Conservation (phyloP, 1,140 invertebrate genomes). For the Hetaerina americana region DNA sequence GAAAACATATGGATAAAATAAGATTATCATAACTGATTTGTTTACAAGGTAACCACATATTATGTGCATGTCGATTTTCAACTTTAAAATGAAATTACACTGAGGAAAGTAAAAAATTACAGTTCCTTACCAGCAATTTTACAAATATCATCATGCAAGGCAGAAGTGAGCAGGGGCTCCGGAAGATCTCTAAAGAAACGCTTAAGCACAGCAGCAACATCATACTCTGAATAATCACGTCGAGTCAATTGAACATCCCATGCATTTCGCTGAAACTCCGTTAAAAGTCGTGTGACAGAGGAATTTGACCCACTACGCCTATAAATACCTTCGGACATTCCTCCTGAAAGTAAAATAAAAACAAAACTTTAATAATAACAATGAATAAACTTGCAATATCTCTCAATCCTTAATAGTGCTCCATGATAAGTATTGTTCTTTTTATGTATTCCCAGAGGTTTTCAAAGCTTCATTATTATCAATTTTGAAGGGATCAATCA, state of each 20-base stretch:
- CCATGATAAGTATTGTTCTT: too few relatives aligned
- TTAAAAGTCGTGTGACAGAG: constrained; percentile 60
- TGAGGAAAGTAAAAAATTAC: background rate
- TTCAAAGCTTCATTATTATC: too few relatives aligned
- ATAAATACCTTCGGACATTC: constrained; percentile 75
- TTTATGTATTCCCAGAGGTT: too few relatives aligned
- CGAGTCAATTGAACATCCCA: constrained; percentile 65
- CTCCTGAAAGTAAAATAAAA: constrained; percentile 39
- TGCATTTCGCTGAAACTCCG: constrained; percentile 61
- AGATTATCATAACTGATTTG: too few relatives aligned
- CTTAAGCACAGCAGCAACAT: constrained; percentile 73
- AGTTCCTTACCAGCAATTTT: constrained; percentile 27
- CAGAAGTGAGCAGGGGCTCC: constrained; percentile 49
- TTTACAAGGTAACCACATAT: too few relatives aligned
- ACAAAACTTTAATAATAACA: background rate
- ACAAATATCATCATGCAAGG: constrained; percentile 38
- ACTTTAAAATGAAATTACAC: too few relatives aligned
- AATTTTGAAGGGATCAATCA: too few relatives aligned
- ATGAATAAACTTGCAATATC: too few relatives aligned
- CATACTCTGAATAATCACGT: constrained; percentile 64
- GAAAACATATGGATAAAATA: too few relatives aligned
- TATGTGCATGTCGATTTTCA: too few relatives aligned
- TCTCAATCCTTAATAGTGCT: too few relatives aligned
- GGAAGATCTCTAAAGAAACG: constrained; percentile 68
- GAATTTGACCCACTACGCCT: constrained; percentile 59